Conservation (phyloP, 1,140 invertebrate species). For the Arctopsyche grandis region DNA sequence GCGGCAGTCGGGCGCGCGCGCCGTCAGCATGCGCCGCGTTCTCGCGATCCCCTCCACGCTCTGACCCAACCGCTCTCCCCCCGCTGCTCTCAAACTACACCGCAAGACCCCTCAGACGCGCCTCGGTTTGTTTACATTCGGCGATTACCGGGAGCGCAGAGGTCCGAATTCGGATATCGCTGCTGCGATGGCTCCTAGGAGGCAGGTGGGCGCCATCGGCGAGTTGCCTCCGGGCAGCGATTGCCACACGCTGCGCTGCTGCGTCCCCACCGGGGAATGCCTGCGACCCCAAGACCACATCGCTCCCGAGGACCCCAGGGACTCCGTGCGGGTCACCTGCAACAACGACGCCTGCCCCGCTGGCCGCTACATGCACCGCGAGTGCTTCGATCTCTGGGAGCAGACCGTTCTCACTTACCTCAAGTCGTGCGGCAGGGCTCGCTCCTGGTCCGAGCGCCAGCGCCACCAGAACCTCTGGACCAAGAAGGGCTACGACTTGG, state of each 20-base stretch:
- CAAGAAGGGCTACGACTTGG: slow-evolving; percentile 95
- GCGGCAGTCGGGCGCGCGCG: slow-evolving; percentile 66
- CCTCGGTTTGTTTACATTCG: not conserved
- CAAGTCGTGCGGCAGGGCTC: slow-evolving; percentile 87
- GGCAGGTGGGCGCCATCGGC: slow-evolving; percentile 62
- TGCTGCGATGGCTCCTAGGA: slow-evolving; percentile 62
- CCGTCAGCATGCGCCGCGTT: slow-evolving; percentile 64
- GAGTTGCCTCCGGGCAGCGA: slow-evolving; percentile 60
- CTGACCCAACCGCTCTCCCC: slow-evolving; percentile 8
- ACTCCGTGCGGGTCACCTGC: slow-evolving; percentile 89
- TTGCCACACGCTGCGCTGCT: slow-evolving; percentile 70
- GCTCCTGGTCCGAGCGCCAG: slow-evolving; percentile 94
- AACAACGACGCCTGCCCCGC: slow-evolving; percentile 91
- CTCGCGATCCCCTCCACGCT: slow-evolving; percentile 55
- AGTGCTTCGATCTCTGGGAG: slow-evolving; percentile 96
- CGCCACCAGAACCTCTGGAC: slow-evolving; percentile 96
- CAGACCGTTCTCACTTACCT: slow-evolving; percentile 86
- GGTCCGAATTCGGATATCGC: not conserved
- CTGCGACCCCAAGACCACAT: slow-evolving; percentile 70
- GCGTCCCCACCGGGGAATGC: slow-evolving; percentile 83
- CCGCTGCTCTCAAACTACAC: not conserved
- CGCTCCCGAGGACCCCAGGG: slow-evolving; percentile 76
- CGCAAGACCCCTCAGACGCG: not conserved
- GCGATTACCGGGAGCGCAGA: too few species aligned
- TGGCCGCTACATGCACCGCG: slow-evolving; percentile 93